A percentile compares a stretch with the other conserved stretches of the same genome.
These are phyloP conservation scores for Thera britannica DNA, from an alignment of 2,888 invertebrate genomes.

Conservation along the genomic window DNA sequence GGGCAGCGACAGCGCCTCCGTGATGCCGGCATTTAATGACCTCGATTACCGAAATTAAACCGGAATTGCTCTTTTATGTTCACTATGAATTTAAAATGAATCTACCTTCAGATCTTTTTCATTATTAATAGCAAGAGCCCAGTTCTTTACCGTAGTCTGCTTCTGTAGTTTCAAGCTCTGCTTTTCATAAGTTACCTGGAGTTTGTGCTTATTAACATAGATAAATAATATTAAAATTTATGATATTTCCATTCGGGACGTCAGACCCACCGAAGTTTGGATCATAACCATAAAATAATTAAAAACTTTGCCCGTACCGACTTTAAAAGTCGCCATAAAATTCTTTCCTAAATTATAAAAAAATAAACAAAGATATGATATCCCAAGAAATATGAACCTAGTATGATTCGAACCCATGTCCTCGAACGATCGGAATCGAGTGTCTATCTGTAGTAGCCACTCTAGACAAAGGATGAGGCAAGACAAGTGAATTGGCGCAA, in stretches of 20 bases:
- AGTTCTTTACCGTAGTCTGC: background rate
- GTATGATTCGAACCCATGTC: too few relatives aligned
- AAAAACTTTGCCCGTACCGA: too few relatives aligned
- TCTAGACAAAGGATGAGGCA: too few relatives aligned
- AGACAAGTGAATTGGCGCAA: too few relatives aligned
- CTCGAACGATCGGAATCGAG: too few relatives aligned
- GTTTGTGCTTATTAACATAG: conserved; percentile 2
- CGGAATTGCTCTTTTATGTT: conserved; percentile 31
- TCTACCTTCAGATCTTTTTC: conserved; percentile 13
- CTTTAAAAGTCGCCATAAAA: too few relatives aligned
- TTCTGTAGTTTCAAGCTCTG: conserved; percentile 1
- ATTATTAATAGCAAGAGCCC: conserved; percentile 6
- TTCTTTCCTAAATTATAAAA: too few relatives aligned
- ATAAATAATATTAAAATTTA: conserved; percentile 1
- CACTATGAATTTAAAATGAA: conserved; percentile 31
- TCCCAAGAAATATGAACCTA: too few relatives aligned
- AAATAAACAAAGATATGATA: too few relatives aligned
- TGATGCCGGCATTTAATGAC: conserved; percentile 45
- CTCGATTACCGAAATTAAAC: conserved; percentile 34
- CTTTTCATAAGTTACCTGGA: background rate
- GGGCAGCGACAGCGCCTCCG: conserved; percentile 38
- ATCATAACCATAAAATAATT: background rate
- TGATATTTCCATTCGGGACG: background rate
- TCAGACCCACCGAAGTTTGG: background rate
- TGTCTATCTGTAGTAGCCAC: too few relatives aligned